Percentiles rank a stretch among this genome's conserved stretches.
Conservation (phyloP, 2,888 invertebrate species). For the Sminthurinus aureus region DNA sequence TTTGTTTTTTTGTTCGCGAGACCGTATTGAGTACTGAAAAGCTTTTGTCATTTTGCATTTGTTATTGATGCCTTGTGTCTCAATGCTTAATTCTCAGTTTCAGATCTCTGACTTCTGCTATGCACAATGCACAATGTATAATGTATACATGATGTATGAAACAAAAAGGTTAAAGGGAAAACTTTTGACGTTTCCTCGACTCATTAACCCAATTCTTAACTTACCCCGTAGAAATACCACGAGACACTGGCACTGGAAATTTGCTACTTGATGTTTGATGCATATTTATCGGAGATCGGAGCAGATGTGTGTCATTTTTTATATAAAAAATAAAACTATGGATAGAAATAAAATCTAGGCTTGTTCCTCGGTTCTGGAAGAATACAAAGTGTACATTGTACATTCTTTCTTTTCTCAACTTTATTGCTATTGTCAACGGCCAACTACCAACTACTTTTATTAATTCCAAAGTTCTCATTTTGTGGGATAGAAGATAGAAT, state of each 20-base stretch:
- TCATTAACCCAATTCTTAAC: slow-evolving; percentile 28
- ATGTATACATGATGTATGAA: no score
- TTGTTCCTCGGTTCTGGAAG: not conserved
- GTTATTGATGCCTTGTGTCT: no score
- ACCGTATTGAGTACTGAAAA: no score
- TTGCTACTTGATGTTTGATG: no score
- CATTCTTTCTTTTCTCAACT: not conserved
- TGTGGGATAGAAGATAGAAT: no score
- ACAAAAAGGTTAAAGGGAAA: slow-evolving; percentile 11
- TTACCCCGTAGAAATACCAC: not conserved
- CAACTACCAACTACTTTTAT: not conserved
- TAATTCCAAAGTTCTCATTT: not conserved
- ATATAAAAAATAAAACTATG: not conserved
- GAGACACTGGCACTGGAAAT: no score
- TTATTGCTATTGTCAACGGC: not conserved
- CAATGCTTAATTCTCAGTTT: no score
- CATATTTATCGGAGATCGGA: not conserved
- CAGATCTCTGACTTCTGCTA: no score
- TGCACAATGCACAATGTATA: no score
- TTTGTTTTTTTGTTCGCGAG: no score
- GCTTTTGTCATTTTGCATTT: no score
- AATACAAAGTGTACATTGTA: no score
- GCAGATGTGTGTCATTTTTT: not conserved
- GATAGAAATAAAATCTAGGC: not conserved
- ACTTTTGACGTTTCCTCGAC: slow-evolving; percentile 5